Evolutionary conservation across 2,113 vertebrate genomes (phyloP).

Genomic region (Xiphophorus maculatus): DNA sequence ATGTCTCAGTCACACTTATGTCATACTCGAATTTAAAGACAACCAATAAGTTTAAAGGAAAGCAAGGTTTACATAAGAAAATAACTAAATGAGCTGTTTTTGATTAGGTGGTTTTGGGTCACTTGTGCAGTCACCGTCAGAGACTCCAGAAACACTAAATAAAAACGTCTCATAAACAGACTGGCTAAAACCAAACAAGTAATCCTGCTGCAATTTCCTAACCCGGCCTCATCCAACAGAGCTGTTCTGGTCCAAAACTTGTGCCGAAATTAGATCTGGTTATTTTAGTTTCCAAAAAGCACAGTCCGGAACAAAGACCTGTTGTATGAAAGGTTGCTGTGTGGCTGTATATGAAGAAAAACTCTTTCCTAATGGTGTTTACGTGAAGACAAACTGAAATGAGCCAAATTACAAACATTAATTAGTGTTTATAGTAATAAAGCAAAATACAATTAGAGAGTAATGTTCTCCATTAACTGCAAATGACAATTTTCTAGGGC

Average conservation of each 20-base stretch:
- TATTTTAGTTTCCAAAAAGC: background rate
- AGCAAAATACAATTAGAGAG: too few species aligned
- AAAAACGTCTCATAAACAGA: background rate
- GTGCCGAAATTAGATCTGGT: too few species aligned
- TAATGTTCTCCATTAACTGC: too few species aligned
- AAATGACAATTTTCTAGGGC: background rate
- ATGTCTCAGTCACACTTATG: background rate
- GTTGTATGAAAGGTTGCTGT: background rate
- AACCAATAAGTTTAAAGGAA: background rate
- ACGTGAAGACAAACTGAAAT: background rate
- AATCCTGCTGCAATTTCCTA: background rate
- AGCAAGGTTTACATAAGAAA: background rate
- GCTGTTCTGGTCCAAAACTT: background rate
- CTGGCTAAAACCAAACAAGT: slow-evolving; percentile 8
- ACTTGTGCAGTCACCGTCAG: background rate
- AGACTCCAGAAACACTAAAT: background rate
- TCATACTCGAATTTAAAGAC: background rate
- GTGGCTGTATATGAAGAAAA: background rate
- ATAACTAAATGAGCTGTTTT: background rate
- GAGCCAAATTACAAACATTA: background rate
- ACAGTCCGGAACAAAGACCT: background rate
- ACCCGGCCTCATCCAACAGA: background rate
- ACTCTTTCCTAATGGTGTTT: background rate
- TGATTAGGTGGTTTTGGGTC: background rate
- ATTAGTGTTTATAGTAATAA: too few species aligned